Evolutionary conservation across 2,888 invertebrate species (phyloP), one percentile per base, ranked within the genome.

Genomic region (Plusia festucae): DNA sequence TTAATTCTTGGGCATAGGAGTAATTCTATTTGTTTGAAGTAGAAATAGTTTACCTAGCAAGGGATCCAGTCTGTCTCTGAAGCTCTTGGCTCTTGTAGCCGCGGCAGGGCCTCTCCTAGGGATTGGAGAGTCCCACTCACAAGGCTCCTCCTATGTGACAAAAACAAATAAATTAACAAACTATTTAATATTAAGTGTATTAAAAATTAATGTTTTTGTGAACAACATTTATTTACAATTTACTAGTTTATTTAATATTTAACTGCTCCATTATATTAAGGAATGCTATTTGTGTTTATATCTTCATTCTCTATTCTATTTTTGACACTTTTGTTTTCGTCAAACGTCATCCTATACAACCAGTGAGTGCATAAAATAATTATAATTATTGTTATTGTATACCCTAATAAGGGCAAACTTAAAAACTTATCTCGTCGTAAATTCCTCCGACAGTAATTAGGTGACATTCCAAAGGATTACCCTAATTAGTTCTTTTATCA

Each of bases 31-130:
- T n/a, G 4, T 0, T 0, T 6, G n/a, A n/a, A n/a, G 15, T 15
- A 40, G 40, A 5, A 20, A 32, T 44, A 18, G 40, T 60, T 96
- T 88, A 97, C 97, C 96, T 75, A 97, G 93, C 78, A 97, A 93
- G n/a, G 97, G 97, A 88, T 97, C 97, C 79, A 97, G 91, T 68
- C 97, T 96, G 85, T 98, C 98, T 83, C 97, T 96, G 91, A 98
- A 97, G 86, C 97, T 98, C 82, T 97, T 97, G 72, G 96, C 96
- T 70, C 97, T 88, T 24, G 96, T 93, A 30, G 96, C 87, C 1
- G 88, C 88, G 0, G 84, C 81, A 0, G 87, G 88, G 0, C 91
- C 93, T 49, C 94, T 81, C 55, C 93, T 83, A 3, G 93, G 90
- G 2, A 93, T 68, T 0, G 95, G 94, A 0, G 95, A 94, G 49